Conservation (phyloP, 2,113 vertebrate species). For the Gulo gulo region DNA sequence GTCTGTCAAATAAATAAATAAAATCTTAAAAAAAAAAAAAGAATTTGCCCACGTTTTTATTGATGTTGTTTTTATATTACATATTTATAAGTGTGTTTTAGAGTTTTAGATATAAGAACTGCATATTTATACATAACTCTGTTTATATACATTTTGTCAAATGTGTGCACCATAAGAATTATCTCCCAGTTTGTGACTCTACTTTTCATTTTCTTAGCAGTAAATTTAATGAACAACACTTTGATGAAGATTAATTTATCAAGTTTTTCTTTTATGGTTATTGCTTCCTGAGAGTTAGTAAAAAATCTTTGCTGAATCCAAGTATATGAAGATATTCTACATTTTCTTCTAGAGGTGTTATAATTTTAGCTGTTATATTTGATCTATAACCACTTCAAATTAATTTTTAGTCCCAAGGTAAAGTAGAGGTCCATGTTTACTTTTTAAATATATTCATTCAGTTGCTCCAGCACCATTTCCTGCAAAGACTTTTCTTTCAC, state of each 20-base stretch:
- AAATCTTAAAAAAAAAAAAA: neutral
- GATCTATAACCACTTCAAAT: neutral
- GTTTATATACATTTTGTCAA: neutral
- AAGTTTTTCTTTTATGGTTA: neutral
- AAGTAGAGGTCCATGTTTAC: neutral
- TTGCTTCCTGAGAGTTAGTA: neutral
- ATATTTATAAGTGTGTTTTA: neutral
- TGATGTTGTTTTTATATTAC: neutral
- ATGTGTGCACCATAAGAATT: neutral
- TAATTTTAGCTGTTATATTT: neutral
- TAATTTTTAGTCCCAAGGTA: neutral
- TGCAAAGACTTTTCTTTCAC: neutral
- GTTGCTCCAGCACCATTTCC: neutral
- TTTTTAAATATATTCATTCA: neutral
- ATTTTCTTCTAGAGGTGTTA: neutral
- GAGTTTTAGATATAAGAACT: neutral
- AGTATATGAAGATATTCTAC: neutral
- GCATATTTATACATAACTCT: neutral
- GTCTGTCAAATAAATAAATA: too few relatives aligned
- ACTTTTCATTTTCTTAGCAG: neutral
- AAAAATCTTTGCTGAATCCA: neutral
- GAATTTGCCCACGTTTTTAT: neutral
- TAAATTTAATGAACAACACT: neutral
- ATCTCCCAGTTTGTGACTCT: neutral
- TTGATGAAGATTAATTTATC: neutral